Evolutionary conservation across 2,113 vertebrate genomes (phyloP), one percentile per base, ranked within the genome.

Genomic region (Anoplopoma fimbria): DNA sequence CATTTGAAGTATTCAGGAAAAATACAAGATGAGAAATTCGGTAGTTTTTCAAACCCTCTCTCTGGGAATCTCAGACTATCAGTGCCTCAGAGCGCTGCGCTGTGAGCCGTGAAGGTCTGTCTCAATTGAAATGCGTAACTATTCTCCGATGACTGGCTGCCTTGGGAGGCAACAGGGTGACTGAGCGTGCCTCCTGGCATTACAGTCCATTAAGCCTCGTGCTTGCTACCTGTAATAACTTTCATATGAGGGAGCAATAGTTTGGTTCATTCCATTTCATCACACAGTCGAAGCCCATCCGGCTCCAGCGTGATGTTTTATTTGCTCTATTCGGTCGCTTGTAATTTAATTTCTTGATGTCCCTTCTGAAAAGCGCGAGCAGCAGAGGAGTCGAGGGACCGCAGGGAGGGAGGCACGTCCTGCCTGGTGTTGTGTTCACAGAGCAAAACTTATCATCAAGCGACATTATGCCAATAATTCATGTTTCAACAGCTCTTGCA

Each of bases 161-260:
- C 78, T 81, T 68, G 40, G 70, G 82, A 88, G 70, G 71, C 49
- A 51, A 27, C 40, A 63, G 69, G 82, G 71, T 81, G 87, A 86
- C 85, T 79, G 79, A 82, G 36, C 80, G 84, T 75, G 82, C 87
- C 89, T 88, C 53, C 53, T 57, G 57, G 80, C 88, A 84, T 89
- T 84, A 85, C 83, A 82, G 68, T 57, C 77, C 82, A 91, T 91
- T 90, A 88, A 79, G 62, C 68, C 81, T 69, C 61, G 71, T 72
- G 81, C 84, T 88, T 89, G 79, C 91, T 91, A 93, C 91, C 93
- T 85, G 76, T 89, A 93, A 91, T 91, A 77, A 88, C 79, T 82
- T 91, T 88, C 87, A 85, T 85, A 75, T 62, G 45, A 79, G 63
- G 64, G 58, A 62, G 79, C 77, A 77, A 55, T 82, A 38, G 75